A percentile compares a stretch with the other conserved stretches of the same genome.
These are phyloP conservation scores for Cremastinae sp. DNA, from an alignment of 2,888 invertebrate species.

Conservation along the genomic window DNA sequence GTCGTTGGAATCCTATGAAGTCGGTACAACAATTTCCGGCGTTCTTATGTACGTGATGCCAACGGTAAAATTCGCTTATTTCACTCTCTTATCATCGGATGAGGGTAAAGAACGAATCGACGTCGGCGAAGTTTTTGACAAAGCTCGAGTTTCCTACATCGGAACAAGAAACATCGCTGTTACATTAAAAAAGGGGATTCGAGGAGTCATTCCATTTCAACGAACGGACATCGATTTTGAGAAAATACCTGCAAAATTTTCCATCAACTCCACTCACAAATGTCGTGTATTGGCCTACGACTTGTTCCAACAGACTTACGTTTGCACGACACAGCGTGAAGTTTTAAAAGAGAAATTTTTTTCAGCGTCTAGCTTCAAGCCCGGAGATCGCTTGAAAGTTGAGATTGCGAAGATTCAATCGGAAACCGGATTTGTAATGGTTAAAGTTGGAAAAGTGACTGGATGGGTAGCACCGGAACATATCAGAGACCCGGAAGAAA, in stretches of 20 bases:
- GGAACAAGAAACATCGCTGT: slow-evolving; percentile 79
- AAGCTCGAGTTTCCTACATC: slow-evolving; percentile 81
- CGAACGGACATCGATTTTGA: slow-evolving; percentile 74
- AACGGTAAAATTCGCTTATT: slow-evolving; percentile 85
- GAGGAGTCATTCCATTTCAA: slow-evolving; percentile 73
- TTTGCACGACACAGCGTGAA: slow-evolving; percentile 85
- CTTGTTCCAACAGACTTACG: slow-evolving; percentile 84
- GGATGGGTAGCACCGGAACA: slow-evolving; percentile 72
- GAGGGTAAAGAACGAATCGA: slow-evolving; percentile 77
- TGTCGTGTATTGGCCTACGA: slow-evolving; percentile 86
- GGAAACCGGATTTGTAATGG: slow-evolving; percentile 66
- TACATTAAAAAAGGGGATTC: slow-evolving; percentile 66
- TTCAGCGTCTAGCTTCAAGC: slow-evolving; percentile 67
- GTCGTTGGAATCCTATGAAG: slow-evolving; percentile 66
- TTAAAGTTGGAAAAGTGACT: slow-evolving; percentile 67
- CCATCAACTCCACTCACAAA: slow-evolving; percentile 80
- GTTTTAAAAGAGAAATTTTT: slow-evolving; percentile 83
- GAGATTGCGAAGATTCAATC: slow-evolving; percentile 67
- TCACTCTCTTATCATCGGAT: slow-evolving; percentile 80
- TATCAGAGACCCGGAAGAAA: slow-evolving; percentile 67
- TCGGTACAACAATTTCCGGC: slow-evolving; percentile 67
- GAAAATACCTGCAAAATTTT: slow-evolving; percentile 79
- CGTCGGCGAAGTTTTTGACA: slow-evolving; percentile 83
- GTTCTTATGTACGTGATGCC: slow-evolving; percentile 85
- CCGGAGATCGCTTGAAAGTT: slow-evolving; percentile 71